Percentiles rank a stretch among this genome's conserved stretches.
phyloP scores from a whole-genome alignment of 2,797 vertebrate genomes.

The Limosa lapponica region DNA sequence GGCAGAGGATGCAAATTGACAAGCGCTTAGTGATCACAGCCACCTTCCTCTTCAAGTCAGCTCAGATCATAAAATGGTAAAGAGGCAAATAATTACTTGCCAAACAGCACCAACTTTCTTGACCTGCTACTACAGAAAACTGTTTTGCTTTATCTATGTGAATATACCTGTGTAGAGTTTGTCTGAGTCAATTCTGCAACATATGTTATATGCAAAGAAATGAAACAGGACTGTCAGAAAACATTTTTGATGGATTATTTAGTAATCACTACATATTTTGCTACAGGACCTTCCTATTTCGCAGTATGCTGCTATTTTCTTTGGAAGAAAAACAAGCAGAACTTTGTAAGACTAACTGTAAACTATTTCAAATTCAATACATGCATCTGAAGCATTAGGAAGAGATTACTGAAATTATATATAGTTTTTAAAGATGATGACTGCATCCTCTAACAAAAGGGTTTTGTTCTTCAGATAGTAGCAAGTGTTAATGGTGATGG shows the following conservation, averaged over 20 bases:
- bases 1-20: not conserved
- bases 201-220: not conserved
- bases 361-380: not conserved
- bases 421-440: not conserved
- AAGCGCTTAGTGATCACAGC: not conserved
- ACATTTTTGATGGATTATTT: slow-evolving; percentile 19
- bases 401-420: not conserved
- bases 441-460: slow-evolving; percentile 3
- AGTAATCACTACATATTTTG: slow-evolving; percentile 34
- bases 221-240: not conserved
- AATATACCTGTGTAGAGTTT: not conserved
- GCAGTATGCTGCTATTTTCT: slow-evolving; percentile 39
- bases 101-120: not conserved
- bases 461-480: not conserved
- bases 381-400: not conserved
- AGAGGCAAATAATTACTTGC: not conserved
- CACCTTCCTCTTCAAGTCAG: not conserved
- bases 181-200: not conserved
- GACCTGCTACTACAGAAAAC: not conserved
- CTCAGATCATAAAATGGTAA: not conserved
- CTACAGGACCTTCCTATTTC: slow-evolving; percentile 33
- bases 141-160: not conserved
- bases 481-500: not conserved
- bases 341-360: slow-evolving; percentile 8
- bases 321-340: slow-evolving; percentile 10